Base-by-base conservation (phyloP, 2,113 vertebrate species). In the Willisornis vidua region DNA sequence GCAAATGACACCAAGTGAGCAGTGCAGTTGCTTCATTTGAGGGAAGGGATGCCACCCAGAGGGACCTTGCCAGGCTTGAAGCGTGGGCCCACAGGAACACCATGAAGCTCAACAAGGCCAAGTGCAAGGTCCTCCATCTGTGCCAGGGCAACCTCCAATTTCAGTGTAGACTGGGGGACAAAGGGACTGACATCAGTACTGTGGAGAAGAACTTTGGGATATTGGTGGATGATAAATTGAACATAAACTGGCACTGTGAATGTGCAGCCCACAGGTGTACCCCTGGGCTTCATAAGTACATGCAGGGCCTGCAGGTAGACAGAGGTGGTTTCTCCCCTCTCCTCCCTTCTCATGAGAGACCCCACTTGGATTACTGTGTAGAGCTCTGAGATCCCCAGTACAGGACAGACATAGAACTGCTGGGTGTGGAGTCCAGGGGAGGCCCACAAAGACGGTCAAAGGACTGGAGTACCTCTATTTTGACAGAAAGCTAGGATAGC, bases 241-340 rank as follows among this genome's bases (percentile, higher is more conserved):
- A 35, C 28, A 18, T 4, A 6, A 84, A n/a, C 25, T 4, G 1
- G 31, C 25, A 66, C 14, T 0, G 4, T 13, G 46, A 3, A 1
- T 10, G 33, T 11, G 33, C 66, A 83, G 39, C 12, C 24, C 63
- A 35, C 12, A 67, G 43, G 6, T 2, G 1, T 12, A 20, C 31
- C 19, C 19, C 78, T 59, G 9, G 58, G 58, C 19, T 67, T 22
- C 41, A 39, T 26, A 39, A 85, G 57, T 1, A 61, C 25, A 52
- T 43, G 7, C 1, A 1, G 4, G 19, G 22, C 6, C 66, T 78
- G 31, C 58, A 78, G 13, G 29, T 18, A 18, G 0, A 59, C n/a
- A 22, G n/a, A 82, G 10, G 33, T 6, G 11, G 51, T 15, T 48
- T 5, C 15, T 5, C 9, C 7, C 12, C 31, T 51, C 51, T 73